phyloP scores from a whole-genome alignment of 2,888 invertebrate species.

The Pheosia gnoma region DNA sequence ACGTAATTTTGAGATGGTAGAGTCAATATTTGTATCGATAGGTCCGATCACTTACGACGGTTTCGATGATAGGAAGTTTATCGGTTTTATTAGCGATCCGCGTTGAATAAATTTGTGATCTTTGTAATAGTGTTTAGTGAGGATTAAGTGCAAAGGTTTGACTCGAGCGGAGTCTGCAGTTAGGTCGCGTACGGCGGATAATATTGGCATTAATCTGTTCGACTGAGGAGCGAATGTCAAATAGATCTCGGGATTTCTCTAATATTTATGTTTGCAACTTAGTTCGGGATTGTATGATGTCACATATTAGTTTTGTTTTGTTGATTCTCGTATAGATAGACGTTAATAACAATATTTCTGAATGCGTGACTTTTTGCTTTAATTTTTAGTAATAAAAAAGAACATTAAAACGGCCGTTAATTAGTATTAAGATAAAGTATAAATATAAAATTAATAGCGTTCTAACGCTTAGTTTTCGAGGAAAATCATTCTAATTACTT shows the following conservation, averaged over 20 bases:
- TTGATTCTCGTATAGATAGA: slow-evolving; percentile 11
- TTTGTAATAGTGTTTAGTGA: slow-evolving; percentile 74
- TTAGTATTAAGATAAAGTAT: no score
- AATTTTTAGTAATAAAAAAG: no score
- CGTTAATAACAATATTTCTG: not conserved
- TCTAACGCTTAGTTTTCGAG: no score
- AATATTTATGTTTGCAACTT: slow-evolving; percentile 56
- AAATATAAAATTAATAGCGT: no score
- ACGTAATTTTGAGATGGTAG: slow-evolving; percentile 34
- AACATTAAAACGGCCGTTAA: no score
- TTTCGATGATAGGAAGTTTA: slow-evolving; percentile 54
- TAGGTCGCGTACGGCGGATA: slow-evolving; percentile 61
- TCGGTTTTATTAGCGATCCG: slow-evolving; percentile 71
- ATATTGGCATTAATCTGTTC: slow-evolving; percentile 74
- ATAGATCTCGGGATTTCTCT: slow-evolving; percentile 62
- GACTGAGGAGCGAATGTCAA: slow-evolving; percentile 70
- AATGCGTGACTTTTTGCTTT: no score
- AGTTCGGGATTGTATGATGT: slow-evolving; percentile 34
- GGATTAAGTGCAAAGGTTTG: slow-evolving; percentile 67
- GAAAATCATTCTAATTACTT: no score
- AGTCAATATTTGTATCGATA: slow-evolving; percentile 30
- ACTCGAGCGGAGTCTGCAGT: slow-evolving; percentile 52
- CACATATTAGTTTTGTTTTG: slow-evolving; percentile 30
- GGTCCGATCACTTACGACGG: slow-evolving; percentile 38
- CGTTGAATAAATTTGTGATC: slow-evolving; percentile 73